Evolutionary conservation across 1,140 invertebrate genomes (phyloP).

Genomic region (Pseudomyrmex sp.): DNA sequence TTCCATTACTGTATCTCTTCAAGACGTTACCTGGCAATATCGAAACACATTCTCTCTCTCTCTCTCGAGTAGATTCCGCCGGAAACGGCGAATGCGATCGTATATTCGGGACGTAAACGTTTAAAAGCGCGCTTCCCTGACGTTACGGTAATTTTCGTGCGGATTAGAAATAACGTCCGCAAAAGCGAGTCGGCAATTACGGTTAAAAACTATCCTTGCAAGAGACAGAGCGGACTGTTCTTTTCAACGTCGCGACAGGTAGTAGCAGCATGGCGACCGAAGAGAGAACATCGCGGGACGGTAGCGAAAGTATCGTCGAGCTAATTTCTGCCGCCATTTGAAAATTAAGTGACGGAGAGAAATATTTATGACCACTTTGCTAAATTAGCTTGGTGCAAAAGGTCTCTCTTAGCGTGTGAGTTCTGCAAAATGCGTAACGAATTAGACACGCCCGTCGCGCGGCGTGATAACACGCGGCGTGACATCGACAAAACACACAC

Average conservation of each 20-base stretch:
- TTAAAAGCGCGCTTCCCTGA: not conserved
- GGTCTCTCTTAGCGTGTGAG: not conserved
- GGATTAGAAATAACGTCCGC: slow-evolving; percentile 39
- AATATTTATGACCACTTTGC: slow-evolving; percentile 57
- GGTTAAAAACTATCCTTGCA: not conserved
- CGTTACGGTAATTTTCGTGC: slow-evolving; percentile 22
- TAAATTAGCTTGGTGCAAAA: slow-evolving; percentile 33
- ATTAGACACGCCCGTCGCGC: not conserved
- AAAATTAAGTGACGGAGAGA: slow-evolving; percentile 47
- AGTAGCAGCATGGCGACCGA: not conserved
- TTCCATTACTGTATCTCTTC: slow-evolving; percentile 8
- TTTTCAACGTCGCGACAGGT: slow-evolving; percentile 42
- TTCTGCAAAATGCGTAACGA: slow-evolving; percentile 12
- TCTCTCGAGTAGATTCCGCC: slow-evolving; percentile 1
- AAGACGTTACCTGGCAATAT: slow-evolving; percentile 20
- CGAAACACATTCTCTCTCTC: not conserved
- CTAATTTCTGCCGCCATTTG: slow-evolving; percentile 56
- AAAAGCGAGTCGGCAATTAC: slow-evolving; percentile 15
- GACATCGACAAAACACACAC: slow-evolving; percentile 5
- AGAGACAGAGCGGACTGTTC: not conserved
- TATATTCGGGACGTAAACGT: slow-evolving; percentile 28
- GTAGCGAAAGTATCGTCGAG: slow-evolving; percentile 34
- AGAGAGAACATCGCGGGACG: not conserved
- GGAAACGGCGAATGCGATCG: slow-evolving; percentile 23
- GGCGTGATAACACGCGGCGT: not conserved